These are phyloP conservation scores for Gorsachius goisagi DNA, from an alignment of 2,113 vertebrate species.

Conservation along the genomic window DNA sequence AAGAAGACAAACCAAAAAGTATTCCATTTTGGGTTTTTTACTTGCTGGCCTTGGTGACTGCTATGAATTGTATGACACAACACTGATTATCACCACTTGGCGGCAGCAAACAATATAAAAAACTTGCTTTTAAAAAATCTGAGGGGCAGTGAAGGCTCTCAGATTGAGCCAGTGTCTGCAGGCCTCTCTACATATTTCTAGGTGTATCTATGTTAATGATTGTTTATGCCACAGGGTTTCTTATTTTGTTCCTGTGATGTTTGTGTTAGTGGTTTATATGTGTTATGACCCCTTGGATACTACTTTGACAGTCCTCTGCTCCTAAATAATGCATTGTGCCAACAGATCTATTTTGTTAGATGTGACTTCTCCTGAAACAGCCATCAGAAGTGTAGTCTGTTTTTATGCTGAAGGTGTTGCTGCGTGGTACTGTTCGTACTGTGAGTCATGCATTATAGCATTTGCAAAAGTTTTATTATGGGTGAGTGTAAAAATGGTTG, in stretches of 20 bases:
- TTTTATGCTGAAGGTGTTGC: conserved; percentile 10
- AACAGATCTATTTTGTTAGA: neutral
- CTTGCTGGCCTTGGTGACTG: neutral
- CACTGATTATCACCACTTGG: conserved; percentile 1
- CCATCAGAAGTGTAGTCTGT: neutral
- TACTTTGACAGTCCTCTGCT: neutral
- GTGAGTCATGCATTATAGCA: neutral
- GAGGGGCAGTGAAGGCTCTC: neutral
- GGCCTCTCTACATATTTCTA: neutral
- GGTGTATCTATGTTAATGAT: neutral
- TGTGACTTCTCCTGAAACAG: neutral
- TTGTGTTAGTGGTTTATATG: neutral
- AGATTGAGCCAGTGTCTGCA: neutral
- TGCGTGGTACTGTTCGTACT: neutral
- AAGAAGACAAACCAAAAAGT: neutral
- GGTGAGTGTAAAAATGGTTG: neutral
- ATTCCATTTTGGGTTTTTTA: neutral
- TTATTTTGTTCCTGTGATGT: neutral
- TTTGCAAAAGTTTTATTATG: neutral
- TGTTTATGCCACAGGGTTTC: neutral
- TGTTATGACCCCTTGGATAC: neutral
- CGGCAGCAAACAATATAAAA: conserved; percentile 58
- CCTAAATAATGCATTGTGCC: neutral
- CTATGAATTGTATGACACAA: neutral
- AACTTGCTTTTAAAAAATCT: neutral